phyloP scores from a whole-genome alignment of 2,797 vertebrate species.

The Platalea minor region DNA sequence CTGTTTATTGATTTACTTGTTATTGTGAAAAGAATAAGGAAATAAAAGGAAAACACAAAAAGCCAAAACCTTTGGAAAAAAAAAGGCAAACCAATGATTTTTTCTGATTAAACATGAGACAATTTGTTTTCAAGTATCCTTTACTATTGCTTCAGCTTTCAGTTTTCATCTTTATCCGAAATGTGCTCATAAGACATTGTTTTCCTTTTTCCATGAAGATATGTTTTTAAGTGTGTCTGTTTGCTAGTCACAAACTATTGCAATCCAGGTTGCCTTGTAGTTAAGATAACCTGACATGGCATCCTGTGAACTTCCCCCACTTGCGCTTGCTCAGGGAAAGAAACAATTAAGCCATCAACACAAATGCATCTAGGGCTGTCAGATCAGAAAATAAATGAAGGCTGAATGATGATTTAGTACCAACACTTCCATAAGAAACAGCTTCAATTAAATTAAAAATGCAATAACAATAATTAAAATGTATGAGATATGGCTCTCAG shows the following conservation, averaged over 20 bases:
- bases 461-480: background rate
- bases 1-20: background rate
- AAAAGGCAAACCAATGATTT: background rate
- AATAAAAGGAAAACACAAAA: background rate
- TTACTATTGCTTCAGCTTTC: background rate
- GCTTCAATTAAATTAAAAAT: background rate
- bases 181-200: rapidly evolving
- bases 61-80: background rate
- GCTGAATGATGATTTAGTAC: background rate
- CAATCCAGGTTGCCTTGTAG: background rate
- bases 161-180: background rate
- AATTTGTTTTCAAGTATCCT: background rate
- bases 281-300: background rate
- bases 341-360: conserved; percentile 11
- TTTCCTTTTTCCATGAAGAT: background rate
- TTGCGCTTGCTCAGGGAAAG: background rate
- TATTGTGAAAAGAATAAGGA: background rate
- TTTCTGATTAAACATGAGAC: background rate
- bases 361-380: background rate
- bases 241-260: background rate
- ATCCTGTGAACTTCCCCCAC: background rate
- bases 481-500: background rate
- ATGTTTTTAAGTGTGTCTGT: background rate
- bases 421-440: background rate
- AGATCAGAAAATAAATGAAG: background rate